Conservation (phyloP, 2,113 vertebrate genomes). For the Coracopsis vasa region DNA sequence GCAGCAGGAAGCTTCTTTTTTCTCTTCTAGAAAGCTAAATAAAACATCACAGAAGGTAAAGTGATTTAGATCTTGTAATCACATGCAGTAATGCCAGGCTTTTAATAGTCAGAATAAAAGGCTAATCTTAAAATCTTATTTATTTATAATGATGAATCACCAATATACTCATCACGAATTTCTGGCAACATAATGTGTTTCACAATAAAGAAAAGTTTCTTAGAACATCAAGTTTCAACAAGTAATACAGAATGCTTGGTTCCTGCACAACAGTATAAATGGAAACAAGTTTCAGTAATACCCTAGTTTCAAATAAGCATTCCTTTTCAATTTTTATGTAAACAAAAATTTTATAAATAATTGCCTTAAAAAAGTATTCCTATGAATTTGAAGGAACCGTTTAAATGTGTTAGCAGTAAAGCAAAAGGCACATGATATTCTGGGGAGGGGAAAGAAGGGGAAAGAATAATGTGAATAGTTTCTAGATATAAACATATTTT, state of each 20-base stretch:
- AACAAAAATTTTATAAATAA: not conserved
- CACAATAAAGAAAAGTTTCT: not conserved
- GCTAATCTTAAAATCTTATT: conserved; percentile 17
- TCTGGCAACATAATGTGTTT: not conserved
- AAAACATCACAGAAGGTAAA: conserved; percentile 31
- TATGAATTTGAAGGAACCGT: not conserved
- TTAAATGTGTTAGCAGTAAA: not conserved
- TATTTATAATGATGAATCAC: conserved; percentile 17
- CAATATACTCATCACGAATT: conserved; percentile 26
- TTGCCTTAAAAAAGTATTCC: not conserved
- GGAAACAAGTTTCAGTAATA: not conserved
- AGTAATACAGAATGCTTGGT: not conserved
- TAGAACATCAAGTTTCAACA: not conserved
- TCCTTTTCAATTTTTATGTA: not conserved
- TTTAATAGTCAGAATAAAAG: conserved; percentile 33
- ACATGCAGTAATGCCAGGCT: not conserved
- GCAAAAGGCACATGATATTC: not conserved
- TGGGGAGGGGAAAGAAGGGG: not conserved
- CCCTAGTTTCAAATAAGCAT: not conserved
- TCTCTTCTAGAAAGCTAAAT: conserved; percentile 45
- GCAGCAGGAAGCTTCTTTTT: conserved; percentile 38
- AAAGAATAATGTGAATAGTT: not conserved
- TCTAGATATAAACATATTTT: not conserved
- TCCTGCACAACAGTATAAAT: not conserved
- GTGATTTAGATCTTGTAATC: conserved; percentile 29